Evolutionary conservation across 2,888 invertebrate genomes (phyloP), one percentile per base, ranked within the genome.

Genomic region (Nomada hirtipes): DNA sequence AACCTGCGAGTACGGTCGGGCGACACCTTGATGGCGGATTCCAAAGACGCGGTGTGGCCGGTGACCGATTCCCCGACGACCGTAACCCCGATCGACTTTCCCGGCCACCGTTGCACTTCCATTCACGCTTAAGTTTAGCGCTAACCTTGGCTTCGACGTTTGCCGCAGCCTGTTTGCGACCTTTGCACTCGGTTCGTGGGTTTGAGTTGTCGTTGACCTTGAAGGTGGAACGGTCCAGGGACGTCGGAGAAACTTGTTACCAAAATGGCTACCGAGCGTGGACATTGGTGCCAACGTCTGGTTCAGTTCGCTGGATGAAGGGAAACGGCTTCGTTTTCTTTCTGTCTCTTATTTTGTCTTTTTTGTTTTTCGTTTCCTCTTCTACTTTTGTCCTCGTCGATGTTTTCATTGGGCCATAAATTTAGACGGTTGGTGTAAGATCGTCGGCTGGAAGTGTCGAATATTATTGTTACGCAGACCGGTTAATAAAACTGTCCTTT

Each of bases 141-240:
- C 52, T 73, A 84, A 84, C 77, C 80, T 85, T 87, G 82, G 76
- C 76, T 85, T 64, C 55, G 53, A 26, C 64, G 79, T 79, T 82
- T 67, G 69, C 55, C 79, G 57, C 57, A 69, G 60, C 55, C 42
- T 23, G 18, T 18, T 18, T 57, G 69, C 68, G 67, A 87, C 73
- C 72, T 82, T 81, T 74, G 74, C 83, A 85, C 81, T 83, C 76
- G 83, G 70, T 50, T 70, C 67, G 75, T 0, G 79, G 72, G 76
- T 79, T 82, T 70, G 26, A 65, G 44, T 77, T 75, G 63, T 70
- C 60, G 65, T 52, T 73, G 80, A 80, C 80, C 83, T 84, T 86
- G 86, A 83, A 74, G 84, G 69, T 73, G 69, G 29, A 1, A 68
- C 73, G 42, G 70, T 78, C 57, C 53, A 69, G 20, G 10, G 67